These are phyloP conservation scores for Oplegnathus fasciatus DNA, from an alignment of 2,113 vertebrate genomes.

Conservation along the genomic window DNA sequence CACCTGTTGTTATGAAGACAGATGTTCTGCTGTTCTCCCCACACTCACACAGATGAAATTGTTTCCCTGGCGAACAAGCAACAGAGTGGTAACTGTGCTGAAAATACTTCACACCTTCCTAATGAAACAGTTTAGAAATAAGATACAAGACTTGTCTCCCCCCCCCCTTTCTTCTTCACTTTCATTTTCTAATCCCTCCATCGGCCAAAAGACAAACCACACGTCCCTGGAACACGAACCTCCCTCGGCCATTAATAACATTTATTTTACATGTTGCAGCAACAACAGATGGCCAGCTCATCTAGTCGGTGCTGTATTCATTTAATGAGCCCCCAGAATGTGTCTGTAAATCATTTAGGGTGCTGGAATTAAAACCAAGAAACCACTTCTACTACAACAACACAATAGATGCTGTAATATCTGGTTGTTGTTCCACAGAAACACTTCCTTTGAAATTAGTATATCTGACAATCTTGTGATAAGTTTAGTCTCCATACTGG, in stretches of 20 bases:
- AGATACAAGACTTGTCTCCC: not conserved
- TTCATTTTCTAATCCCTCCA: conserved; percentile 15
- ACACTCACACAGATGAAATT: not conserved
- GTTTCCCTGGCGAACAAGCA: not conserved
- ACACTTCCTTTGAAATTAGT: not conserved
- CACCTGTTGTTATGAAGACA: conserved; percentile 10
- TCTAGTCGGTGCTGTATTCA: conserved; percentile 25
- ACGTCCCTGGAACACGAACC: conserved; percentile 23
- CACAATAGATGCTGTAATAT: not conserved
- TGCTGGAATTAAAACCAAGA: conserved; percentile 27
- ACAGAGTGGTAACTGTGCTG: not conserved
- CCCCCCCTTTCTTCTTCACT: conserved; percentile 6
- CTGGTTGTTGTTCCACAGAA: conserved; percentile 20
- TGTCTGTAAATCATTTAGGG: conserved; percentile 47
- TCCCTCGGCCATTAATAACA: conserved; percentile 50
- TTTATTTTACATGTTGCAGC: conserved; percentile 46
- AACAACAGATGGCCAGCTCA: conserved; percentile 53
- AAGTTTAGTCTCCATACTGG: not conserved
- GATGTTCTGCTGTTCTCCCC: not conserved
- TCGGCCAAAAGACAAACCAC: conserved; percentile 11
- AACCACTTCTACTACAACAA: not conserved
- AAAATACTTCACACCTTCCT: conserved; percentile 3
- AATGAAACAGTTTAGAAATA: conserved; percentile 22
- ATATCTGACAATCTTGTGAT: not conserved
- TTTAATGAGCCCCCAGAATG: conserved; percentile 49